Conservation (phyloP, 2,113 vertebrate species). For the Monarcha castaneiventris region DNA sequence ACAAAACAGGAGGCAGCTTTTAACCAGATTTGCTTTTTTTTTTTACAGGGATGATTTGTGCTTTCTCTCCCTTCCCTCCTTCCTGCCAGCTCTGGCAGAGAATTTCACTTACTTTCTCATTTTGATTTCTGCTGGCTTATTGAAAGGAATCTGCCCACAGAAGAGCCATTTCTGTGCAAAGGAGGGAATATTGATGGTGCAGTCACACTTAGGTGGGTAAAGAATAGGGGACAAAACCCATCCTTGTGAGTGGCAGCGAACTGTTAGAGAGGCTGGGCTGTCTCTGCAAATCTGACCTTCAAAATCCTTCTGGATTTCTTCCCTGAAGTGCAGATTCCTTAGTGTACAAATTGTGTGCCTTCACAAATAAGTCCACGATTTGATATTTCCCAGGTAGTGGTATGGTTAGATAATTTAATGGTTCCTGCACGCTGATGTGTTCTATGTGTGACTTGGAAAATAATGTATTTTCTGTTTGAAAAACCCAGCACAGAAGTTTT, state of each 20-base stretch:
- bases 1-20: not conserved
- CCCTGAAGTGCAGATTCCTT: not conserved
- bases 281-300: not conserved
- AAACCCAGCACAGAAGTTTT: not conserved
- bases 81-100: not conserved
- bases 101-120: not conserved
- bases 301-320: not conserved
- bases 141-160: not conserved
- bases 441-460: not conserved
- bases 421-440: not conserved
- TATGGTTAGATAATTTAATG: not conserved
- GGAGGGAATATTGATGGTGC: not conserved
- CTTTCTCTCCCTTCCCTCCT: not conserved
- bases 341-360: not conserved
- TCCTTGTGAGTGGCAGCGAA: not conserved
- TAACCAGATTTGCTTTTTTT: not conserved
- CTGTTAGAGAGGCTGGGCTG: not conserved
- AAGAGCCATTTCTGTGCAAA: not conserved
- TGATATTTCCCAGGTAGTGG: not conserved
- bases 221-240: not conserved
- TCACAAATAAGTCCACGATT: not conserved
- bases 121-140: not conserved
- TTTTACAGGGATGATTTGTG: not conserved
- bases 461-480: not conserved
- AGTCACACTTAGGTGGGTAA: not conserved